Evolutionary conservation across 1,140 invertebrate species (phyloP).

Genomic region (Cepaea nemoralis): DNA sequence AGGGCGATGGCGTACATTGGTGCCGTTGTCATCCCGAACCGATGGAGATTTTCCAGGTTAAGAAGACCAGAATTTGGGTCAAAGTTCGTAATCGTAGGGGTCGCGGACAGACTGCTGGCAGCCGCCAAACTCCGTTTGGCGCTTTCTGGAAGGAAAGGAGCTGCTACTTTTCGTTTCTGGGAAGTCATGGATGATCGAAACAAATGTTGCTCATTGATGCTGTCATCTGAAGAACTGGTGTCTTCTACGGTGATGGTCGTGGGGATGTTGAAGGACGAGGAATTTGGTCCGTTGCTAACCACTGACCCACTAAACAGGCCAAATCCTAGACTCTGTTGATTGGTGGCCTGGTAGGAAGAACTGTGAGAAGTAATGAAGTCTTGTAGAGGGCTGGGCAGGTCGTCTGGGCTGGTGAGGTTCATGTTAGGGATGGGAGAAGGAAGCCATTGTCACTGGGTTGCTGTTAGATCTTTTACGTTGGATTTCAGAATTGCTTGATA

Average conservation of each 20-base stretch:
- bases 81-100: neutral
- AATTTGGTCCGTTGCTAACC: too few relatives aligned
- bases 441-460: slow-evolving; percentile 3
- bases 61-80: neutral
- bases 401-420: neutral
- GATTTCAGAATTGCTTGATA: neutral
- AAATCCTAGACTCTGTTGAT: neutral
- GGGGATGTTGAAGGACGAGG: neutral
- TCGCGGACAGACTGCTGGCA: neutral
- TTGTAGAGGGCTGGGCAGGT: neutral
- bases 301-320: neutral
- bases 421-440: neutral
- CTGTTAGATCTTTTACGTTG: neutral
- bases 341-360: neutral
- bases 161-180: neutral
- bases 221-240: slow-evolving; percentile 14
- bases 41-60: neutral
- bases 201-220: neutral
- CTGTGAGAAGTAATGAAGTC: neutral
- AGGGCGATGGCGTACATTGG: neutral
- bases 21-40: neutral
- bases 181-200: slow-evolving; percentile 5
- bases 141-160: neutral
- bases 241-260: slow-evolving; percentile 8
- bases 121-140: neutral